Base-by-base conservation (phyloP, 2,113 vertebrate genomes). In the Chitala chitala region DNA sequence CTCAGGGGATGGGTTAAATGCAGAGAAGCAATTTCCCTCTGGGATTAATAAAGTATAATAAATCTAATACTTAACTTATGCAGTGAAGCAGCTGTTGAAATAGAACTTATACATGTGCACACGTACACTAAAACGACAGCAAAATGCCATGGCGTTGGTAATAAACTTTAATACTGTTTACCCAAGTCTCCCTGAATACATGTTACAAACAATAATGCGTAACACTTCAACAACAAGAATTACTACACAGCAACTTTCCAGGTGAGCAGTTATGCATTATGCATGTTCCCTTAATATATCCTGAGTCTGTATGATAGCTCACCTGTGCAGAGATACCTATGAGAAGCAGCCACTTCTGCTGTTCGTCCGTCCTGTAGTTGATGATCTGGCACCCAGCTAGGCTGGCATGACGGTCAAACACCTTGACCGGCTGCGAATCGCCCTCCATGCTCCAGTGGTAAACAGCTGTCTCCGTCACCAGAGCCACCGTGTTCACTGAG, bases 361-460 rank as follows among this genome's bases (percentile, higher is more conserved):
- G 88, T 40, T 93, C 90, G 54, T 98, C 95, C 31, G 94, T 94
- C 81, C 92, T 91, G 85, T 95, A 96, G 84, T 97, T 95, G 78
- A 96, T 96, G 78, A 96, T 91, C 83, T 95, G 94, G 90, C 93
- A 95, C 38, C 94, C 94, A 0, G 88, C 92, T 79, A 98, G 91
- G 81, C 93, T 98, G 76, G 91, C 89, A 20, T 95, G 96, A 29
- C 93, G 91, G 79, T 95, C 95, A 31, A 95, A 96, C 81, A 96
- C 92, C 87, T 98, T 98, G 63, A 90, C 69, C 0, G 95, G 94
- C 66, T 94, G 92, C 2, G 93, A 94, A 85, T 96, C 94, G 36
- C 93, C 94, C 81, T 96, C 94, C 94, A 96, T 95, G 88, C 91
- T 94, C 96, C 94, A 96, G 80, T 96, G 94, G 83, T 87, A 98